These are phyloP conservation scores for Phalloptychus januarius DNA, from an alignment of 2,797 vertebrate species.

Conservation along the genomic window DNA sequence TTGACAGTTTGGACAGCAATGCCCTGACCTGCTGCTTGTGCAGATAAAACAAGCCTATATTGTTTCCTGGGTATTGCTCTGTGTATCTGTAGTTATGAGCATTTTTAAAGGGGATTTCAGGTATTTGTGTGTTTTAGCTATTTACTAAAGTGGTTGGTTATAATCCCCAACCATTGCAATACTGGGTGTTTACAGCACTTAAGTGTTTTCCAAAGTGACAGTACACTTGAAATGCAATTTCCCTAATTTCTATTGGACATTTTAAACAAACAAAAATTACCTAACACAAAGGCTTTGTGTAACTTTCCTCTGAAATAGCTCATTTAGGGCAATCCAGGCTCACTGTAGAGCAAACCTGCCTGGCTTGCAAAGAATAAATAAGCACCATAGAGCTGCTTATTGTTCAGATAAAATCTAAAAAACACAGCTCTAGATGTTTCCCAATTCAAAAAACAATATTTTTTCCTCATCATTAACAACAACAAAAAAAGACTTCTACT, in stretches of 20 bases:
- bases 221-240: neutral
- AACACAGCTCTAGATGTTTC: neutral
- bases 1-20: no score
- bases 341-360: neutral
- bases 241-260: neutral
- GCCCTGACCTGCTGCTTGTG: no score
- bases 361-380: neutral
- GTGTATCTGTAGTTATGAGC: neutral
- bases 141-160: neutral
- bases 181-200: neutral
- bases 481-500: neutral
- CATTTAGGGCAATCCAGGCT: constrained; percentile 1
- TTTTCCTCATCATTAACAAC: neutral
- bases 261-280: neutral
- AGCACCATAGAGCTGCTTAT: neutral
- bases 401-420: neutral
- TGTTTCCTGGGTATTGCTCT: neutral
- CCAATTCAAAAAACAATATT: neutral
- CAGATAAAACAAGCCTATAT: neutral
- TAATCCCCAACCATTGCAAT: neutral
- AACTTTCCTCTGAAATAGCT: neutral
- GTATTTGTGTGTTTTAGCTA: neutral
- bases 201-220: neutral
- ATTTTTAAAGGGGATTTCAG: neutral
- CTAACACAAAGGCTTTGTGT: neutral